These are phyloP conservation scores for Micronisus gabar DNA, from an alignment of 2,113 vertebrate genomes.

Conservation along the genomic window DNA sequence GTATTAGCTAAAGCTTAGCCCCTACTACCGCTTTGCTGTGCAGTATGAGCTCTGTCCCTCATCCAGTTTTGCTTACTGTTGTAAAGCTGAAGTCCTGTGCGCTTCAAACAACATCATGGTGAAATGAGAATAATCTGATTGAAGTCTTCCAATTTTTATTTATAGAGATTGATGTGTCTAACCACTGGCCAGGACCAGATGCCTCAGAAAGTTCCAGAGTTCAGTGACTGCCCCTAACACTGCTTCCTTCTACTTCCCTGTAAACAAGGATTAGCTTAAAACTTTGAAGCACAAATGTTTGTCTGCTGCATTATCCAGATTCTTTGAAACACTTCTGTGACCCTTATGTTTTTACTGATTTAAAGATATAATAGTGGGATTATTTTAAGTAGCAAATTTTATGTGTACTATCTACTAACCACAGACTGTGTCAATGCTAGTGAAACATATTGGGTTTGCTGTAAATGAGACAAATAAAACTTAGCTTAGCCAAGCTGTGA, in stretches of 20 bases:
- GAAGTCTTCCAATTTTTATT: neutral
- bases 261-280: neutral
- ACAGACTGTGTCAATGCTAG: neutral
- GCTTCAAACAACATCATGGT: neutral
- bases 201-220: neutral
- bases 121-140: neutral
- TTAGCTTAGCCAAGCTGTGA: neutral
- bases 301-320: neutral
- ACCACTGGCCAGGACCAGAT: neutral
- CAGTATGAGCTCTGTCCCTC: neutral
- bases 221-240: neutral
- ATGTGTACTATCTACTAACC: neutral
- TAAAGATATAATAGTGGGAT: neutral
- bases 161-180: neutral
- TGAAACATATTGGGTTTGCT: slow-evolving; percentile 9
- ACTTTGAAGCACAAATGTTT: neutral
- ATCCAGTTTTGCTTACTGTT: neutral
- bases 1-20: neutral
- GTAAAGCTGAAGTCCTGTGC: neutral
- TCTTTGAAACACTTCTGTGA: neutral
- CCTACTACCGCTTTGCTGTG: neutral
- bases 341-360: neutral
- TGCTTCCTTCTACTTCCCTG: neutral
- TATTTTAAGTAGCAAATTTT: neutral
- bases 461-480: neutral